These are phyloP conservation scores for Nebria ingens DNA, from an alignment of 1,140 invertebrate species.

Conservation along the genomic window DNA sequence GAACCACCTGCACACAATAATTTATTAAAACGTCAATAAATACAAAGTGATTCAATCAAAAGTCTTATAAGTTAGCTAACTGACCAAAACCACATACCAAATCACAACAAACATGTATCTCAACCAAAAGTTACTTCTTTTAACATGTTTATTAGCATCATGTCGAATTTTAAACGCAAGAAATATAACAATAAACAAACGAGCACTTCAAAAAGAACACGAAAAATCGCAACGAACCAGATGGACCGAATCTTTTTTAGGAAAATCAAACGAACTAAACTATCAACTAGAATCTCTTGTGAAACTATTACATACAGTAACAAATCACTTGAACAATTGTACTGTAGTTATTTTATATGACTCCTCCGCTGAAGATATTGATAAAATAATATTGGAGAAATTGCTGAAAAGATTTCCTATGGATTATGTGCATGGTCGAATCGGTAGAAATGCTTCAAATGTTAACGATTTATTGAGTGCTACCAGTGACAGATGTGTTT, in stretches of 20 bases:
- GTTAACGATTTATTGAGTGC: conserved; percentile 29
- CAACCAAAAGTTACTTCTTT: not conserved
- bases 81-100: too few relatives aligned
- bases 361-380: conserved; percentile 38
- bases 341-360: conserved; percentile 53
- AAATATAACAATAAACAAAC: conserved; percentile 17
- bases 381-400: conserved; percentile 41
- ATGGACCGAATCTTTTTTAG: conserved; percentile 25
- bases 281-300: conserved; percentile 44
- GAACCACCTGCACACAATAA: not conserved
- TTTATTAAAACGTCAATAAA: not conserved
- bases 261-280: conserved; percentile 24
- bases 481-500: conserved; percentile 40
- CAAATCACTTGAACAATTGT: conserved; percentile 45
- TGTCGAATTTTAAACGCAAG: too few relatives aligned
- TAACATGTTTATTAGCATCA: not conserved
- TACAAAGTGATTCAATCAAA: conserved; percentile 1
- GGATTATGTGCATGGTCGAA: conserved; percentile 46
- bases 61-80: too few relatives aligned
- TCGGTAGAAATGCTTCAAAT: conserved; percentile 34
- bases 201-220: conserved; percentile 30
- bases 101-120: too few relatives aligned
- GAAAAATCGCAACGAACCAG: conserved; percentile 28
- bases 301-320: conserved; percentile 43
- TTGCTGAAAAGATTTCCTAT: conserved; percentile 46